A percentile compares a stretch with the other conserved stretches of the same genome.
Conservation (phyloP, 2,888 invertebrate genomes). For the Meandrusa payeni region DNA sequence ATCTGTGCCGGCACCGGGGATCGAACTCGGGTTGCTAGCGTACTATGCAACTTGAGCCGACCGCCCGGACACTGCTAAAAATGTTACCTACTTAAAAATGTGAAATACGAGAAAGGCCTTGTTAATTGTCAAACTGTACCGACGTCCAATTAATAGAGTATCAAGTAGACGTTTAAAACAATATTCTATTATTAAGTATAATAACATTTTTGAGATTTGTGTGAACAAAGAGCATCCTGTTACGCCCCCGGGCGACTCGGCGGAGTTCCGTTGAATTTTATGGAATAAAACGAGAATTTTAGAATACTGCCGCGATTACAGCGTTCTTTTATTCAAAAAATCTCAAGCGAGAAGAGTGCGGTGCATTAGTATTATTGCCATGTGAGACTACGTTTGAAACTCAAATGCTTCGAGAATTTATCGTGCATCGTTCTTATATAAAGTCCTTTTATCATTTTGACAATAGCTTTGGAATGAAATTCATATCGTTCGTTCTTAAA, state of each 20-base stretch:
- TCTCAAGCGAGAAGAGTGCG: constrained; percentile 5
- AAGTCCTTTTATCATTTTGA: too few species aligned
- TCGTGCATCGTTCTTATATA: not conserved
- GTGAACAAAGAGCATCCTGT: not conserved
- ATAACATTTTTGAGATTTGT: not conserved
- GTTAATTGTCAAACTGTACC: too few species aligned
- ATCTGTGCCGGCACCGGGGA: too few species aligned
- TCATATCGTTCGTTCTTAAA: too few species aligned
- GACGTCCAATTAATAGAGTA: too few species aligned
- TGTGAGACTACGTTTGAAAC: constrained; percentile 8
- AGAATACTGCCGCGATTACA: constrained; percentile 13
- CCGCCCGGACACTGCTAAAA: too few species aligned
- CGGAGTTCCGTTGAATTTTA: constrained; percentile 2
- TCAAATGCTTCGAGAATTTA: constrained; percentile 5
- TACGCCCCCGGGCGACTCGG: not conserved
- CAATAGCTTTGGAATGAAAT: too few species aligned
- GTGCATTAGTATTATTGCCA: constrained; percentile 15
- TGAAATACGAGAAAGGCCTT: too few species aligned
- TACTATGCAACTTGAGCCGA: too few species aligned
- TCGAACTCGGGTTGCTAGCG: too few species aligned
- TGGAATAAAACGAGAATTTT: constrained; percentile 7
- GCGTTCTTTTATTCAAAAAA: constrained; percentile 10
- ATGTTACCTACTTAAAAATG: too few species aligned
- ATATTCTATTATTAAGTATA: constrained; percentile 1
- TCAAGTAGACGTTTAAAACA: not conserved